A percentile compares a stretch with the other conserved stretches of the same genome.
Conservation (phyloP, 2,113 vertebrate genomes). For the Ageneiosus marmoratus region DNA sequence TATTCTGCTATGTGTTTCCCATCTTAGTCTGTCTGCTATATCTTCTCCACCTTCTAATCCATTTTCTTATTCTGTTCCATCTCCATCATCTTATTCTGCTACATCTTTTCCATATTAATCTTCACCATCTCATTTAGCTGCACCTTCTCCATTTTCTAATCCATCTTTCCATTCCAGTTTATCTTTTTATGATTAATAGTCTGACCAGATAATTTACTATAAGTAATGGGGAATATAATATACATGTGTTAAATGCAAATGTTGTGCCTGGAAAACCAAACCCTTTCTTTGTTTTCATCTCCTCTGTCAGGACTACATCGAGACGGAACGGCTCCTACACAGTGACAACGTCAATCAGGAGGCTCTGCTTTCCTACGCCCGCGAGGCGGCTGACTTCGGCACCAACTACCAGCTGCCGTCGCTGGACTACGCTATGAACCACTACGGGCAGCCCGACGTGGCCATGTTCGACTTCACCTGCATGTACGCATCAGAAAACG, state of each 20-base stretch:
- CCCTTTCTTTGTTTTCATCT: neutral
- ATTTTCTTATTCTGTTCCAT: too few relatives aligned
- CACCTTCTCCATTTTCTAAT: too few relatives aligned
- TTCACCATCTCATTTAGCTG: too few relatives aligned
- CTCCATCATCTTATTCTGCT: too few relatives aligned
- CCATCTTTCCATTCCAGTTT: too few relatives aligned
- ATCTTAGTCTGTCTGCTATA: too few relatives aligned
- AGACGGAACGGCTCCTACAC: conserved; percentile 87
- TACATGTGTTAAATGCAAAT: neutral
- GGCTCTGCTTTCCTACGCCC: conserved; percentile 86
- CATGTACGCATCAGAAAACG: conserved; percentile 96
- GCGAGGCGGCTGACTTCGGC: conserved; percentile 94
- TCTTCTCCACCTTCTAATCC: too few relatives aligned
- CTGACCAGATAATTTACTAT: neutral
- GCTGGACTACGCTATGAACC: conserved; percentile 93
- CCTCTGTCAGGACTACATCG: conserved; percentile 80
- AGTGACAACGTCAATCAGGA: conserved; percentile 87
- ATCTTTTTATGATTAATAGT: neutral
- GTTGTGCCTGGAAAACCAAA: neutral
- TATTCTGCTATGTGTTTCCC: neutral
- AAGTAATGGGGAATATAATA: neutral
- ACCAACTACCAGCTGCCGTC: conserved; percentile 96
- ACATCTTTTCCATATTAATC: too few relatives aligned
- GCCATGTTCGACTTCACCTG: conserved; percentile 98
- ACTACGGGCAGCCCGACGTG: conserved; percentile 89